These are phyloP conservation scores for Neofelis nebulosa DNA, from an alignment of 2,113 vertebrate genomes.

Conservation along the genomic window DNA sequence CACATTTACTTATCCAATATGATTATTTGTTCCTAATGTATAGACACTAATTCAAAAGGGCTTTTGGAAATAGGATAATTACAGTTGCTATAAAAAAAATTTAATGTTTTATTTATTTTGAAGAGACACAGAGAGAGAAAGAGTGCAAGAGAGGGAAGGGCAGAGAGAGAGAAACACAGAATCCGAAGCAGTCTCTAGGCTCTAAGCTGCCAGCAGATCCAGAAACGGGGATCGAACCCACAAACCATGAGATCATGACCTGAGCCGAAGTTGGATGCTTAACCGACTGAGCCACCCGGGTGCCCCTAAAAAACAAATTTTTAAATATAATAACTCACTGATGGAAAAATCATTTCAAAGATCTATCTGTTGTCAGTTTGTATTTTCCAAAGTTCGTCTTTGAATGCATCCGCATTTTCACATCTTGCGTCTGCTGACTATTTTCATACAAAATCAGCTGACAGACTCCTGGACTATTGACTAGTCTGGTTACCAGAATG, in stretches of 20 bases:
- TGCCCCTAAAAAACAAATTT: not conserved
- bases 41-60: not conserved
- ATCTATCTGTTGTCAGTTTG: not conserved
- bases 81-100: not conserved
- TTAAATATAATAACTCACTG: not conserved
- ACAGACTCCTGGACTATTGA: not conserved
- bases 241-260: no score
- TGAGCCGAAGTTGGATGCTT: no score
- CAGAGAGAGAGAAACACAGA: no score
- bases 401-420: not conserved
- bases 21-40: not conserved
- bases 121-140: no score
- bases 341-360: not conserved
- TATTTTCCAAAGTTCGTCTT: not conserved
- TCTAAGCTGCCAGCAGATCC: no score
- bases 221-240: no score
- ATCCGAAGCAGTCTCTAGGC: no score
- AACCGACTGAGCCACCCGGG: no score
- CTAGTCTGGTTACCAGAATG: not conserved
- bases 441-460: not conserved
- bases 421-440: not conserved
- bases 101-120: not conserved
- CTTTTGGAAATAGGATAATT: not conserved
- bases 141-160: no score
- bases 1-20: not conserved